Percentiles rank a stretch among this genome's conserved stretches.
Conservation (phyloP, 2,888 invertebrate species). For the Ferdinandea cuprea region DNA sequence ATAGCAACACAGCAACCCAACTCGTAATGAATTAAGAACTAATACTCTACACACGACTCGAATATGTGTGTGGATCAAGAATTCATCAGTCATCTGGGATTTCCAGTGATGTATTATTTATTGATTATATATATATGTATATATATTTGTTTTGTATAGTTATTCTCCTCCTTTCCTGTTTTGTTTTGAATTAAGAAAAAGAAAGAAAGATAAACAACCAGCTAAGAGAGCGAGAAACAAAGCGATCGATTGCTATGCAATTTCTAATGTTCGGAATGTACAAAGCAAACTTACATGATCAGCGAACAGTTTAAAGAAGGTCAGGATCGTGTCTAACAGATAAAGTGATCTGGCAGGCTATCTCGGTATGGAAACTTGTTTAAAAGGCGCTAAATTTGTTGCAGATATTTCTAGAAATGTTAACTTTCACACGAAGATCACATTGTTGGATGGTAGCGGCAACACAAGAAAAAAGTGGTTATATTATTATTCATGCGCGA, state of each 20-base stretch:
- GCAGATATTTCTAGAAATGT: conserved; percentile 23
- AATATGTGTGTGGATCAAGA: conserved; percentile 56
- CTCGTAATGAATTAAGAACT: conserved; percentile 32
- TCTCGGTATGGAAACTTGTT: background rate
- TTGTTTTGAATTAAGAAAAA: conserved; percentile 11
- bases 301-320: conserved; percentile 20
- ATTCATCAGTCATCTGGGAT: conserved; percentile 65
- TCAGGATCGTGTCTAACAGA: conserved; percentile 17
- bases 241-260: conserved; percentile 25
- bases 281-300: conserved; percentile 14
- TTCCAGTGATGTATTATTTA: conserved; percentile 70
- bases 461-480: conserved; percentile 36
- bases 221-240: background rate
- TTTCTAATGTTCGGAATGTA: conserved; percentile 19
- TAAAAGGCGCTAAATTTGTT: conserved; percentile 5
- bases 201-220: conserved; percentile 1
- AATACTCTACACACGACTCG: conserved; percentile 36
- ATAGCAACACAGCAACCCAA: background rate
- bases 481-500: conserved; percentile 53
- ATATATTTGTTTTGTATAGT: conserved; percentile 2
- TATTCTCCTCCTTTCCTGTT: conserved; percentile 33
- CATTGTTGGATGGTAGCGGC: conserved; percentile 5
- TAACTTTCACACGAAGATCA: conserved; percentile 39
- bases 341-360: conserved; percentile 17
- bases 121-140: too few relatives aligned